Percentiles rank a stretch among this genome's conserved stretches.
These are phyloP conservation scores for Mercenaria mercenaria DNA, from an alignment of 1,140 invertebrate genomes.

Conservation along the genomic window DNA sequence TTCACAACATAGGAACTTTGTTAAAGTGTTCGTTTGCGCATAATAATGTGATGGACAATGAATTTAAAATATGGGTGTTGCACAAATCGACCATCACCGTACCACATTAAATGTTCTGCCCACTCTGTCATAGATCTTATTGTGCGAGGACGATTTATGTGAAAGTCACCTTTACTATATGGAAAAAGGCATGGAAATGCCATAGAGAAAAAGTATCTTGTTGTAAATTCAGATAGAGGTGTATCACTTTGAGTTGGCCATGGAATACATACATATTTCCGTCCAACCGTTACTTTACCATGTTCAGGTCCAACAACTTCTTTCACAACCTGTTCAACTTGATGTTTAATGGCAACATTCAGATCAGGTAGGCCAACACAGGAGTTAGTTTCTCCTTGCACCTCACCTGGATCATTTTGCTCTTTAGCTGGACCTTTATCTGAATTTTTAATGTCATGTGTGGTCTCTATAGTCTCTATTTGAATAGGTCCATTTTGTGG, in stretches of 20 bases:
- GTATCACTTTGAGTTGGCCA: constrained; percentile 61
- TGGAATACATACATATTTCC: constrained; percentile 39
- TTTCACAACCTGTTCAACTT: constrained; percentile 45
- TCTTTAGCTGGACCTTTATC: constrained; percentile 56
- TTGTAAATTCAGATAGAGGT: constrained; percentile 68
- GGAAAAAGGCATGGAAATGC: constrained; percentile 67
- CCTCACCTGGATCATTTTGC: constrained; percentile 44
- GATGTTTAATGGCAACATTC: constrained; percentile 34
- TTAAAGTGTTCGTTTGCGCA: constrained; percentile 48
- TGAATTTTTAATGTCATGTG: not conserved
- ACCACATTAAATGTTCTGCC: constrained; percentile 69
- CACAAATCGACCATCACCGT: constrained; percentile 65
- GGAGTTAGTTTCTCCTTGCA: constrained; percentile 18
- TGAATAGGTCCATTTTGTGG: constrained; percentile 18
- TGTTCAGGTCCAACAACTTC: constrained; percentile 41
- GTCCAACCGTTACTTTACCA: not conserved
- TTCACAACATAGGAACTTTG: constrained; percentile 47
- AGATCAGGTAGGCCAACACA: constrained; percentile 55
- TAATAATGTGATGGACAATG: constrained; percentile 69
- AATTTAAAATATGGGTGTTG: constrained; percentile 71
- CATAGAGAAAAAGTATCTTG: constrained; percentile 62
- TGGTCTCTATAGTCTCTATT: constrained; percentile 39
- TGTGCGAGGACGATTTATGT: constrained; percentile 62
- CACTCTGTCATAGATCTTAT: constrained; percentile 60
- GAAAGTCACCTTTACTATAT: constrained; percentile 57